Evolutionary conservation across 2,888 invertebrate species (phyloP), one percentile per base, ranked within the genome.

Genomic region (Exocentrus adspersus): DNA sequence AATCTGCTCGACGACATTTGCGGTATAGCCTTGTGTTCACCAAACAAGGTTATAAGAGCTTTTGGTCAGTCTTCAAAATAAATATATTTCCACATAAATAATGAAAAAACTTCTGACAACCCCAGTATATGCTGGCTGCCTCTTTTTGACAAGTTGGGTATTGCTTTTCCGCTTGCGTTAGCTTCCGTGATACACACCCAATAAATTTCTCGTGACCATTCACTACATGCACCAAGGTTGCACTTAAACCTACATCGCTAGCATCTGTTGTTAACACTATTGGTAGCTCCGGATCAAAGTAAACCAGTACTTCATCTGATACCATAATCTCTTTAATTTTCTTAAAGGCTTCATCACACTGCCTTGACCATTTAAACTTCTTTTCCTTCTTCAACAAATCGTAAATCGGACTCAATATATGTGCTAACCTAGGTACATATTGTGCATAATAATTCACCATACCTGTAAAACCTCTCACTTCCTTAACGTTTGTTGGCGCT

Each of bases 31-130:
- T 37, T 37, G n/a, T 37, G 12, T 12, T 37, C 53, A 2, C 64
- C 64, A 58, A 78, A 76, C 4, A 76, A 24, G 0, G 74, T 71
- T 45, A 73, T 56, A 12, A 79, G 64, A 2, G 78, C 77, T 59
- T 77, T 78, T 79, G 77, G 63, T 81, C 79, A 0, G 76, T 74
- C 12, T 59, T 57, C 2, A 80, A 50, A 3, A 67, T 70, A 21
- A 63, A 63, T 14, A 53, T 45, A 24, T 52, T 45, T 10, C 63
- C 59, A 24, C 20, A 46, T 19, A 63, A 19, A 52, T 41, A 59
- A 2, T 59, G 37, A 52, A 30, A 46, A 16, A 59, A 59, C 19
- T 53, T 59, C 6, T 12, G n/a, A 0, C 42, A 28, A 5, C 51
- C 37, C 9, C n/a, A 51, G 48, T 24, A 37, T 19, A 32, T 19